These are phyloP conservation scores for Caradrina kadenii DNA, from an alignment of 2,888 invertebrate genomes.

Conservation along the genomic window DNA sequence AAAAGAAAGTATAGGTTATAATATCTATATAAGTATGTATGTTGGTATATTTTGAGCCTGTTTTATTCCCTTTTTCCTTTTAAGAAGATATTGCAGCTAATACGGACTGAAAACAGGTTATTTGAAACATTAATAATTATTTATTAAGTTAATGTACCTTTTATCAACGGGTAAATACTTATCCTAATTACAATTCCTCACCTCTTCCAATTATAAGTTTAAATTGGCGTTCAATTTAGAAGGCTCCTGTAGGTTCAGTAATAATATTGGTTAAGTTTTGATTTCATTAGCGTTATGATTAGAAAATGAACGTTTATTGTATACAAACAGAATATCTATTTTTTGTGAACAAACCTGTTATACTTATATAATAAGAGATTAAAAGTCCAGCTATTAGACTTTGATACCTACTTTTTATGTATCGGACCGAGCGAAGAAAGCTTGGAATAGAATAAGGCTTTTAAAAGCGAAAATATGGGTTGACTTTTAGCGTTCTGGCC, in stretches of 20 bases:
- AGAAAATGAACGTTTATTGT: background rate
- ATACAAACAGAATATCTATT: background rate
- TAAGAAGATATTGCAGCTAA: too few species aligned
- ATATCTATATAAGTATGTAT: too few species aligned
- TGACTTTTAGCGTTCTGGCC: too few species aligned
- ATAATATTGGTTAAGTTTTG: slow-evolving; percentile 29
- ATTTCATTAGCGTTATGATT: slow-evolving; percentile 17
- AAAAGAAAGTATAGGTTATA: too few species aligned
- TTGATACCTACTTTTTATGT: background rate
- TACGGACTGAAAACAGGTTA: too few species aligned
- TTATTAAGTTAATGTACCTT: background rate
- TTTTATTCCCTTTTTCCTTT: too few species aligned
- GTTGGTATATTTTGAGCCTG: too few species aligned
- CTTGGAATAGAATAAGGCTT: too few species aligned
- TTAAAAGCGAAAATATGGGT: too few species aligned
- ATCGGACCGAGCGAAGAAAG: too few species aligned
- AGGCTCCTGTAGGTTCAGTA: background rate
- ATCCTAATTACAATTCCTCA: slow-evolving; percentile 25
- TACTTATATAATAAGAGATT: background rate
- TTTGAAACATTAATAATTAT: background rate
- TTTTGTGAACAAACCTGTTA: too few species aligned
- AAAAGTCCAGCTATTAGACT: background rate
- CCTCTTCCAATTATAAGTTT: slow-evolving; percentile 36
- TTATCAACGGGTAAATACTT: background rate
- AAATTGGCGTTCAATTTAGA: slow-evolving; percentile 2